A percentile compares a stretch with the other conserved stretches of the same genome.
Evolutionary conservation across 2,888 invertebrate genomes (phyloP).

Genomic region (Amblyjoppa proteus): DNA sequence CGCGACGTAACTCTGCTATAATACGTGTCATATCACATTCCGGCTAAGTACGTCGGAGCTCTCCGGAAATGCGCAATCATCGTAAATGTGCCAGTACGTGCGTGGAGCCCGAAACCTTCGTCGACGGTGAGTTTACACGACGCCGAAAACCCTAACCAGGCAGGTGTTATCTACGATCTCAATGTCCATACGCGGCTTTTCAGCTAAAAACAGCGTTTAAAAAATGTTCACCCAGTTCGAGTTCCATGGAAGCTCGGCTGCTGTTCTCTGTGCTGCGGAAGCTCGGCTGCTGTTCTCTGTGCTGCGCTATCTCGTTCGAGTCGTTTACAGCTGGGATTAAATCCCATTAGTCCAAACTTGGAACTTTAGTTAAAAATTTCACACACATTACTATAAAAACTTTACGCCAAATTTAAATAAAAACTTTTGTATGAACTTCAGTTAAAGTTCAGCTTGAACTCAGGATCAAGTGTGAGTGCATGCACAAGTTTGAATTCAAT

Average conservation of each 20-base stretch:
- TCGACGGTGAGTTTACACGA: slow-evolving; percentile 62
- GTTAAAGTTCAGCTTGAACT: not conserved
- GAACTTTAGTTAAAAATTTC: not conserved
- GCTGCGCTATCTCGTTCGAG: not conserved
- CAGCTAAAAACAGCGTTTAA: slow-evolving; percentile 37
- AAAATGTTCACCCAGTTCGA: slow-evolving; percentile 10
- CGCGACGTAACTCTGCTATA: not conserved
- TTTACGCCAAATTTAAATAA: not conserved
- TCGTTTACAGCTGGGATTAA: not conserved
- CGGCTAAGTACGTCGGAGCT: slow-evolving; percentile 21
- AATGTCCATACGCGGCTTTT: slow-evolving; percentile 53
- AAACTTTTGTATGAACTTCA: not conserved
- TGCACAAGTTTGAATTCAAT: not conserved
- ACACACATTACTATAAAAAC: not conserved
- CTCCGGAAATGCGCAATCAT: slow-evolving; percentile 19
- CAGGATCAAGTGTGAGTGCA: not conserved
- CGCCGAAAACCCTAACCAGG: slow-evolving; percentile 47
- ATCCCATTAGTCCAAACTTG: not conserved
- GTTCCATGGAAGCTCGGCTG: slow-evolving; percentile 13
- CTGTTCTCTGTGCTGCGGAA: not conserved
- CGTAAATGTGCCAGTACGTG: slow-evolving; percentile 46
- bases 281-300: not conserved
- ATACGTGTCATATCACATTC: slow-evolving; percentile 52
- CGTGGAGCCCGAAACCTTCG: slow-evolving; percentile 24
- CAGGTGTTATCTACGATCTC: slow-evolving; percentile 58